Evolutionary conservation across 2,113 vertebrate species (phyloP).

Genomic region (Halichoeres trimaculatus): DNA sequence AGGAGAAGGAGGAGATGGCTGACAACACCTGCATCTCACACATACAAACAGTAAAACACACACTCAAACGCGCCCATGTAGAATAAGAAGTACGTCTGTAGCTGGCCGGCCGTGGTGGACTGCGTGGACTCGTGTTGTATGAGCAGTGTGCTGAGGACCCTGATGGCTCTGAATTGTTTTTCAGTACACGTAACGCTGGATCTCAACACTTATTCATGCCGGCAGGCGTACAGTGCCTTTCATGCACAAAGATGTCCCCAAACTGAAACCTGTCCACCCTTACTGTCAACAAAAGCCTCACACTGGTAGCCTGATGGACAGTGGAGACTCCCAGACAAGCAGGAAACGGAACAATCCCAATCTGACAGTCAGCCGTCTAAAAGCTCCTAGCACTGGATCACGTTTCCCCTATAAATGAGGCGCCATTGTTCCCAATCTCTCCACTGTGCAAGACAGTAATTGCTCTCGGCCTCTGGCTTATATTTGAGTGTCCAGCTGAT

Average conservation of each 20-base stretch:
- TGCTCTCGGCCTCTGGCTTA: conserved; percentile 73
- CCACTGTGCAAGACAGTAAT: conserved; percentile 67
- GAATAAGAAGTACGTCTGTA: conserved; percentile 31
- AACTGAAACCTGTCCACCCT: conserved; percentile 46
- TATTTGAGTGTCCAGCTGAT: conserved; percentile 79
- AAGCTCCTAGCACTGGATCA: conserved; percentile 70
- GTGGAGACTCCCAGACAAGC: conserved; percentile 43
- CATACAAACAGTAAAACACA: conserved; percentile 60
- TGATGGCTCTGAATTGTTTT: conserved; percentile 64
- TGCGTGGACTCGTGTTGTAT: conserved; percentile 29
- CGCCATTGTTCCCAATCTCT: conserved; percentile 75
- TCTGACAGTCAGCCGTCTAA: conserved; percentile 57
- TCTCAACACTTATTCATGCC: conserved; percentile 58
- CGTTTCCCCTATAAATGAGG: conserved; percentile 76
- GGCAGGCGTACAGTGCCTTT: conserved; percentile 48
- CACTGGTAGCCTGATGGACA: conserved; percentile 40
- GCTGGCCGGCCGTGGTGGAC: conserved; percentile 35
- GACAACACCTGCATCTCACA: conserved; percentile 80
- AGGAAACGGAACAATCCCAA: conserved; percentile 61
- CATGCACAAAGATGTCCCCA: conserved; percentile 31
- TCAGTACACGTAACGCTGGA: conserved; percentile 60
- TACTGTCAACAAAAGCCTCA: conserved; percentile 33
- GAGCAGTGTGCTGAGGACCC: conserved; percentile 67
- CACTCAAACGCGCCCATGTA: conserved; percentile 61
- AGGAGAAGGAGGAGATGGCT: conserved; percentile 55